phyloP scores from a whole-genome alignment of 2,113 vertebrate species.

The Lontra canadensis region DNA sequence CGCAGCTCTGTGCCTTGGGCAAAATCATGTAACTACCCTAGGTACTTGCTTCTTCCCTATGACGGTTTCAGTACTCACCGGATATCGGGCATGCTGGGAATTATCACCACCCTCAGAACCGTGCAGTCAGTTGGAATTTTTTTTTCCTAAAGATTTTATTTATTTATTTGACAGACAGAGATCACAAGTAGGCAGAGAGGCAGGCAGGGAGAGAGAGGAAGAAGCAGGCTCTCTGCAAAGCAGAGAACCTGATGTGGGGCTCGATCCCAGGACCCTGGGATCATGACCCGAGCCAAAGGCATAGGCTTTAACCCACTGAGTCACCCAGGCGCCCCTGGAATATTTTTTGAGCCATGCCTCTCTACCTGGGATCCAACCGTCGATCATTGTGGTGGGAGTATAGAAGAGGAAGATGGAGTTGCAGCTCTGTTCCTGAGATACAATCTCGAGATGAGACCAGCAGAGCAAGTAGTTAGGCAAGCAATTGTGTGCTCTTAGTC shows the following conservation, averaged over 20 bases:
- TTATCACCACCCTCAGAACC: not conserved
- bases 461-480: not conserved
- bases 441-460: slow-evolving; percentile 18
- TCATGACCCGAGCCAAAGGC: too few relatives aligned
- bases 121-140: not conserved
- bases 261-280: too few relatives aligned
- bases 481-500: not conserved
- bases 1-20: not conserved
- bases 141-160: not conserved
- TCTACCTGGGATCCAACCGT: not conserved
- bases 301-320: too few relatives aligned
- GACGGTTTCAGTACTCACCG: not conserved
- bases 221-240: too few relatives aligned
- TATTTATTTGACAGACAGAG: too few relatives aligned
- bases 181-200: too few relatives aligned
- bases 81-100: not conserved
- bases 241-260: too few relatives aligned
- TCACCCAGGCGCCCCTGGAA: not conserved
- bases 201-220: too few relatives aligned
- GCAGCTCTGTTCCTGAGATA: slow-evolving; percentile 35
- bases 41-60: not conserved
- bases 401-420: not conserved
- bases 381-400: not conserved
- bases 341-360: not conserved
- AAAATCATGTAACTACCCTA: not conserved